phyloP scores from a whole-genome alignment of 2,797 vertebrate species.

The Phrynocephalus guinanensis region DNA sequence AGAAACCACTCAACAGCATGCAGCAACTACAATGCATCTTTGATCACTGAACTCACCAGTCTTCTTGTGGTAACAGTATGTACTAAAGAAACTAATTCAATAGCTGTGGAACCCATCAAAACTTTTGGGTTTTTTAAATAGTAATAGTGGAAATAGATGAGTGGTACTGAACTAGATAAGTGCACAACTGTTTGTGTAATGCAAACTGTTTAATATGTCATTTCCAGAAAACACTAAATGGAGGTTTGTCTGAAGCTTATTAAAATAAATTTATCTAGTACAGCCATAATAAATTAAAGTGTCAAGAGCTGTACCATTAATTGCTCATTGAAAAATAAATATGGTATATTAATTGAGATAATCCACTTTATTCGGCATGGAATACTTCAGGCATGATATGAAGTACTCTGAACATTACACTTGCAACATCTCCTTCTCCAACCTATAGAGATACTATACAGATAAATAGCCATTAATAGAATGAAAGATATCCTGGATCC shows the following conservation, averaged over 20 bases:
- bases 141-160: background rate
- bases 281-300: background rate
- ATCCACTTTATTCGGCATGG: constrained; percentile 12
- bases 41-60: background rate
- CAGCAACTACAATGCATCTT: background rate
- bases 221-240: background rate
- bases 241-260: background rate
- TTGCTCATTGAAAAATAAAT: background rate
- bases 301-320: background rate
- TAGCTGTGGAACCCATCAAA: background rate
- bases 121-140: background rate
- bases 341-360: background rate
- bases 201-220: background rate
- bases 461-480: background rate
- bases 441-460: background rate
- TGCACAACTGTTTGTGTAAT: background rate
- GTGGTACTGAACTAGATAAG: constrained; percentile 8
- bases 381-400: background rate
- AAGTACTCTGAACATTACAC: background rate
- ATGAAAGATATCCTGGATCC: background rate
- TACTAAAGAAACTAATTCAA: background rate
- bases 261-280: constrained; percentile 8
- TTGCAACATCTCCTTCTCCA: background rate
- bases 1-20: too few relatives aligned
- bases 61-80: constrained; percentile 17